phyloP scores from a whole-genome alignment of 1,140 invertebrate genomes.

The Solenopsis invicta region DNA sequence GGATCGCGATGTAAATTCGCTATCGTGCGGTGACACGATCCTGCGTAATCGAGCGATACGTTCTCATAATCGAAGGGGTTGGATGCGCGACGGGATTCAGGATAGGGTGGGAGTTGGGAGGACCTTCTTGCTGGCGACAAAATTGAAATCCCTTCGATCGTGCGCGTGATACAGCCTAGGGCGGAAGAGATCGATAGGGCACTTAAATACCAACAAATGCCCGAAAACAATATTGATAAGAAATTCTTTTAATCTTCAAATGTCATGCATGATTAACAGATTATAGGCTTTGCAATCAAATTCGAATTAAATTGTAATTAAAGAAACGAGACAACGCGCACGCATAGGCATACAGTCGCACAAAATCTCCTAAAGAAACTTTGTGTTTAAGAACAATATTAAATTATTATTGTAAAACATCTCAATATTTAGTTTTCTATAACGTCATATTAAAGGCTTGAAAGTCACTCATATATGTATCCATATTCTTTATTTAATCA shows the following conservation, averaged over 20 bases:
- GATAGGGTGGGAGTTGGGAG: constrained; percentile 2
- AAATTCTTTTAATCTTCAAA: background rate
- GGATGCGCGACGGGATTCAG: background rate
- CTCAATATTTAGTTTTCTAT: no score
- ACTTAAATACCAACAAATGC: background rate
- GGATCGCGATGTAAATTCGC: constrained; percentile 46
- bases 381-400: no score
- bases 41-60: constrained; percentile 61
- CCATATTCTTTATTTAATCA: no score
- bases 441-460: no score
- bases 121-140: constrained; percentile 30
- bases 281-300: background rate
- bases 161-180: background rate
- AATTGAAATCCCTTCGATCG: constrained; percentile 45
- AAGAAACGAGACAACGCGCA: background rate
- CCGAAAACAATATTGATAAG: constrained; percentile 2
- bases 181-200: background rate
- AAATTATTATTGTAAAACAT: no score
- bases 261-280: background rate
- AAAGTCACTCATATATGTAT: no score
- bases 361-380: no score
- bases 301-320: background rate
- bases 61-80: constrained; percentile 57
- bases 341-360: no score
- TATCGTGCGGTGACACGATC: constrained; percentile 53